Evolutionary conservation across 1,140 invertebrate species (phyloP), one percentile per base, ranked within the genome.

Genomic region (Brachionus asplanchnoidis): DNA sequence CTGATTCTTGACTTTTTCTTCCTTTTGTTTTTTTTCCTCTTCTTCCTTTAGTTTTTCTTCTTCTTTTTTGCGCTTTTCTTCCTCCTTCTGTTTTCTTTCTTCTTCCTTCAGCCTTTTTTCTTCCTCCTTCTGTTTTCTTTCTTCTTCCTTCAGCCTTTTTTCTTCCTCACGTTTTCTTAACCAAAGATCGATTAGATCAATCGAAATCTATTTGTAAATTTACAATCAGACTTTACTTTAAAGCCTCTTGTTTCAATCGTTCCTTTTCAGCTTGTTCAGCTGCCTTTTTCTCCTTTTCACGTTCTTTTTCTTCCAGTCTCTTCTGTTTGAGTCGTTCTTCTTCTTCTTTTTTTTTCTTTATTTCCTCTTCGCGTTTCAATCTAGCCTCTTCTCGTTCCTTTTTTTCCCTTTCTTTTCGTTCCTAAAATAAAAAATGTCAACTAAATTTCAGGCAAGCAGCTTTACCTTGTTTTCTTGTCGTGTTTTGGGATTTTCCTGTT

Each of bases 101-200:
- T 82, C 79, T 14, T 82, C 79, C 2, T 65, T 82, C 9, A 23
- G 0, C 28, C 20, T 23, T 14, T 46, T 82, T 82, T 82, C 77
- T 65, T 80, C 77, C 77, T 80, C 79, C 44, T 65, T 56, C 26
- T 36, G 53, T 28, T 23, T 60, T 65, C 65, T 82, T 2, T 82
- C 53, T 40, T 82, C 79, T 14, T 82, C 79, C 2, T 65, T 82
- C 9, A 23, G 0, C 28, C 20, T 23, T 14, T 46, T 82, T 82
- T 82, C 77, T 65, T 80, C 77, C 77, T 80, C 77, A n/a, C 56
- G 46, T 80, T 80, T 80, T 40, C 77, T 78, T 60, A 60, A 60
- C 8, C n/a, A 60, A 20, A 4, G 0, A 56, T 12, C 11, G 12
- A 28, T 50, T 40, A 50, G 5, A 26, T 44, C 23, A 77, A 40